phyloP scores from a whole-genome alignment of 1,140 invertebrate species.

The Leptinotarsa texana region DNA sequence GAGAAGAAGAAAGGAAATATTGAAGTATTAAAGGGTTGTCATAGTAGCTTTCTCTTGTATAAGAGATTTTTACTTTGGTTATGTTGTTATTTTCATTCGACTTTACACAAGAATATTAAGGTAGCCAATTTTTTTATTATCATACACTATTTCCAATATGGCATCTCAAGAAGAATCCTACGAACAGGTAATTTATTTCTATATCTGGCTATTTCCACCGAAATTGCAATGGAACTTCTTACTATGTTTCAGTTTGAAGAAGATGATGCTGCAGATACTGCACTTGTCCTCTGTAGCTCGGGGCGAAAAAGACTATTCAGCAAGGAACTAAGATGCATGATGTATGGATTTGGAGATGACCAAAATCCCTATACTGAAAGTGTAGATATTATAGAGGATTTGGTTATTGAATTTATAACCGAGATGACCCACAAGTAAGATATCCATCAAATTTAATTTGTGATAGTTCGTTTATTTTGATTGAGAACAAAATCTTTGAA shows the following conservation, averaged over 20 bases:
- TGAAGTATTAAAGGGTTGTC: too few species aligned
- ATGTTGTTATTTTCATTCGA: too few species aligned
- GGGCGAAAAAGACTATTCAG: slow-evolving; percentile 84
- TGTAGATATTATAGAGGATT: slow-evolving; percentile 95
- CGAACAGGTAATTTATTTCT: slow-evolving; percentile 40
- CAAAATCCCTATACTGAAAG: slow-evolving; percentile 99
- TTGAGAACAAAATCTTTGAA: not conserved
- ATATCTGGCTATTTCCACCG: slow-evolving; percentile 2
- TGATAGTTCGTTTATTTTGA: not conserved
- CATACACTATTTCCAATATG: slow-evolving; percentile 24
- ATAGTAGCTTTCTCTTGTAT: too few species aligned
- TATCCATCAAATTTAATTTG: not conserved
- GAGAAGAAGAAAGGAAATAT: too few species aligned
- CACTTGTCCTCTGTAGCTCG: slow-evolving; percentile 64
- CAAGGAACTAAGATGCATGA: slow-evolving; percentile 96
- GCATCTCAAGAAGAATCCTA: slow-evolving; percentile 42
- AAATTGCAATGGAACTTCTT: not conserved
- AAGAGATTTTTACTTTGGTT: too few species aligned
- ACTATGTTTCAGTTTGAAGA: slow-evolving; percentile 60
- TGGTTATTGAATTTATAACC: slow-evolving; percentile 97
- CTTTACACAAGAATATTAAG: too few species aligned
- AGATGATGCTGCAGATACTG: slow-evolving; percentile 68
- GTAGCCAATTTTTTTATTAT: too few species aligned
- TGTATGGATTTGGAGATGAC: slow-evolving; percentile 99
- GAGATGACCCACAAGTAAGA: slow-evolving; percentile 84